Evolutionary conservation across 35 echinoderm and acorn worm species (phyloP), one percentile per base, ranked within the genome.

Genomic region (Apostichopus japonicus): DNA sequence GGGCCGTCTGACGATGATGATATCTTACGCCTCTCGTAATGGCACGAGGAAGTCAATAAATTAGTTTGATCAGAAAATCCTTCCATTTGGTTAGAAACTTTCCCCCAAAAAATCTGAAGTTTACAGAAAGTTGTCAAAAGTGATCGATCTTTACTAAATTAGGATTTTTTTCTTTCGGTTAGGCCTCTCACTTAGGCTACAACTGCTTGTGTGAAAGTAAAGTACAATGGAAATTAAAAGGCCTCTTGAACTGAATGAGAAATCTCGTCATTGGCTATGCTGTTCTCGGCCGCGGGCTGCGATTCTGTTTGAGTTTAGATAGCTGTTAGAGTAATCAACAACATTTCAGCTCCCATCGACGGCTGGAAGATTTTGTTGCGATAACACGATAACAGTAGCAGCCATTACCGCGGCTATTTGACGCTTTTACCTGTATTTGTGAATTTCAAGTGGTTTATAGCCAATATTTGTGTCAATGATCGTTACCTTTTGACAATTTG

Each of bases 71-170:
- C 15, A 15, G 19, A 84, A 24, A 84, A 84, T 14, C 56, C 55
- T 57, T 84, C 81, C 81, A 84, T 84, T 84, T 56, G 54, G 56
- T 23, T 7, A 7, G 21, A 19, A 84, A 56, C 4, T 58, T 10
- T 84, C 25, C 0, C 33, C 33, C 2, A 59, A 57, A 53, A 84
- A 84, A 59, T 27, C 22, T 84, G 19, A 84, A 84, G 81, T 59
- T 84, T 58, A 80, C 9, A 16, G 57, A 55, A 23, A 84, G 54
- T 84, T 84, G 56, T 84, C 81, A 59, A 22, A 84, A 84, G 23
- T 58, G 55, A 84, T 84, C 56, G 81, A 84, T 84, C 81, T 84
- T 84, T 14, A 21, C 22, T 24, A 75, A 75, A 75, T 75, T 23
- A 24, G 71, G 71, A 19, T 23, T 19, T 75, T n/a, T 17, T 17